Evolutionary conservation across 1,140 invertebrate genomes (phyloP).

Genomic region (Drosophila triauraria): DNA sequence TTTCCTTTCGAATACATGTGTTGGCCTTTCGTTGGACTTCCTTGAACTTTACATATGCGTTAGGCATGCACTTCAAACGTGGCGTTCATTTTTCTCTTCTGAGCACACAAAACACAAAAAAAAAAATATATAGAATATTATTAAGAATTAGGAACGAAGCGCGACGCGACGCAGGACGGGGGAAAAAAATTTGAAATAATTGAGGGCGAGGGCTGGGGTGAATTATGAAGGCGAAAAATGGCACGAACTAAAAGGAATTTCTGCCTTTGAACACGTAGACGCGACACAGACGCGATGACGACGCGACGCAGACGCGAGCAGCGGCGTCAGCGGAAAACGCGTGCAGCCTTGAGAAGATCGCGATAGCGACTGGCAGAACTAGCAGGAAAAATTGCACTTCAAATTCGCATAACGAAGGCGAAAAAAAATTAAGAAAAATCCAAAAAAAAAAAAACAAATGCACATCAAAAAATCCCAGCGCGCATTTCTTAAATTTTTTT

Average conservation of each 20-base stretch:
- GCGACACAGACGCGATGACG: constrained; percentile 47
- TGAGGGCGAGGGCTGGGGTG: constrained; percentile 2
- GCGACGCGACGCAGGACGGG: too few species aligned
- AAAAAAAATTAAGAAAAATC: background rate
- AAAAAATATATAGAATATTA: background rate
- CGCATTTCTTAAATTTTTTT: constrained; percentile 1
- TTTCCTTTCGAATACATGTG: constrained; percentile 14
- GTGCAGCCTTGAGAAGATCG: constrained; percentile 63
- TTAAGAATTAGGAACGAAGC: constrained; percentile 28
- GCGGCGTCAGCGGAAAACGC: constrained; percentile 37
- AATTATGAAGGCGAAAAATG: constrained; percentile 52
- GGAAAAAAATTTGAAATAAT: constrained; percentile 3
- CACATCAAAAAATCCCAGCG: constrained; percentile 1
- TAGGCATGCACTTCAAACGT: constrained; percentile 55
- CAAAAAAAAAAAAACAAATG: background rate
- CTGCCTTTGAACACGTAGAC: constrained; percentile 73
- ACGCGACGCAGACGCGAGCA: constrained; percentile 46
- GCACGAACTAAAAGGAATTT: constrained; percentile 77
- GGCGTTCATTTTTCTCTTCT: constrained; percentile 55
- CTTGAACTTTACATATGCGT: constrained; percentile 33
- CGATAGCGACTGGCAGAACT: constrained; percentile 29
- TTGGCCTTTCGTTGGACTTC: constrained; percentile 28
- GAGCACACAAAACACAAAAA: constrained; percentile 32
- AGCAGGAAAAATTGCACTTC: constrained; percentile 12
- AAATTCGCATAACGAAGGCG: constrained; percentile 30